Conservation (phyloP, 2,113 vertebrate species). For the Ageneiosus marmoratus region DNA sequence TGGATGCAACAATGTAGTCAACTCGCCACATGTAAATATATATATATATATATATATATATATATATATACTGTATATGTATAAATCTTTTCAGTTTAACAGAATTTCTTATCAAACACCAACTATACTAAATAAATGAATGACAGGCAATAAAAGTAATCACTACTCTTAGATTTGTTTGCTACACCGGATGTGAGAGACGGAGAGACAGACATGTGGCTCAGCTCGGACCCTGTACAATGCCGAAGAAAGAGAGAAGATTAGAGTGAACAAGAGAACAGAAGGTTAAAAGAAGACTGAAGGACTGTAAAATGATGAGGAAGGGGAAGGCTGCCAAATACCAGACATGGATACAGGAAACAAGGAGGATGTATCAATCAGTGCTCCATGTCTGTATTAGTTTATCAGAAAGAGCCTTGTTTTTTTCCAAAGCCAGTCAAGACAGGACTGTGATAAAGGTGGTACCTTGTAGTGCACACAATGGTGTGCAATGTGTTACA, state of each 20-base stretch:
- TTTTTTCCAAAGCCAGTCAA: slow-evolving; percentile 4
- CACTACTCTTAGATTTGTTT: not conserved
- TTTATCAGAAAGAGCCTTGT: not conserved
- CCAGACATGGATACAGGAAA: slow-evolving; percentile 1
- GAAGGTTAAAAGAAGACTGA: not conserved
- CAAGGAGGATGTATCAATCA: slow-evolving; percentile 29
- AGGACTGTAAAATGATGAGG: not conserved
- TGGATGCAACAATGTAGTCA: no score
- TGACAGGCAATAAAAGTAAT: not conserved
- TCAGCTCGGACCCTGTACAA: not conserved
- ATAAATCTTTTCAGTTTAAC: not conserved
- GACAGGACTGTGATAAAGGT: not conserved
- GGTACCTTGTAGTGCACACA: not conserved
- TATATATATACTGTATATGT: no score
- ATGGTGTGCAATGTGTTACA: not conserved
- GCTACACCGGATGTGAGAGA: not conserved
- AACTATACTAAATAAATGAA: not conserved
- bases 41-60: no score
- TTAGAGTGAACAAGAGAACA: not conserved
- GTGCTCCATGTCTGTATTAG: not conserved
- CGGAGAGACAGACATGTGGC: not conserved
- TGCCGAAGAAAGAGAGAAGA: slow-evolving; percentile 5
- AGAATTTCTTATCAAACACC: not conserved
- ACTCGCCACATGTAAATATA: no score
- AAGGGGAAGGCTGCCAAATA: not conserved